These are phyloP conservation scores for Nannoperca australis DNA, from an alignment of 2,797 vertebrate genomes.

Conservation along the genomic window DNA sequence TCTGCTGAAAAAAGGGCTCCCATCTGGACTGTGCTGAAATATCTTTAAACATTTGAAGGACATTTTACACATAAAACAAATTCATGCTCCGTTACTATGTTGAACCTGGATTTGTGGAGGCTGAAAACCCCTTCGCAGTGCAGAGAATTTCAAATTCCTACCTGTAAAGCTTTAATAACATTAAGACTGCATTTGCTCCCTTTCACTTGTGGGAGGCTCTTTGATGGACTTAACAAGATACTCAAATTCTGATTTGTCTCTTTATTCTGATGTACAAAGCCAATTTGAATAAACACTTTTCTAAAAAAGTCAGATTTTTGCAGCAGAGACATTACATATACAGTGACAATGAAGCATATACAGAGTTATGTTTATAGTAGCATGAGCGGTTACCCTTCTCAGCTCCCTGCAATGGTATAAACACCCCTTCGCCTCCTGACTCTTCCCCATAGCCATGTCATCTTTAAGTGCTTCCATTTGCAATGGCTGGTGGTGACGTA, in stretches of 20 bases:
- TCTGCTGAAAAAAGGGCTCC: slow-evolving; percentile 94
- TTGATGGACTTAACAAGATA: neutral
- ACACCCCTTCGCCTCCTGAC: slow-evolving; percentile 57
- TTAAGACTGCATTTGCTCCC: neutral
- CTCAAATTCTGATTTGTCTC: neutral
- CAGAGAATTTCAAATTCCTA: neutral
- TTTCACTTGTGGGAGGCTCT: neutral
- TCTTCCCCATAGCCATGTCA: slow-evolving; percentile 34
- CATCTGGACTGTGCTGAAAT: slow-evolving; percentile 82
- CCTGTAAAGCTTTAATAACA: slow-evolving; percentile 2
- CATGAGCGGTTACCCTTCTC: neutral
- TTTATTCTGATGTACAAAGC: slow-evolving; percentile 57
- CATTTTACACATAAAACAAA: neutral
- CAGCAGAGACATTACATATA: neutral
- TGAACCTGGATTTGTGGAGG: slow-evolving; percentile 5
- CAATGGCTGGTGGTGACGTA: slow-evolving; percentile 83
- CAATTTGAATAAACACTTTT: slow-evolving; percentile 66
- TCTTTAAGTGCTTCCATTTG: slow-evolving; percentile 61
- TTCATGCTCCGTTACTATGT: neutral
- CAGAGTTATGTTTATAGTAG: slow-evolving; percentile 10
- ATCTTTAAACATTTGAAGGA: slow-evolving; percentile 9
- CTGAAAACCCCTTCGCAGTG: neutral
- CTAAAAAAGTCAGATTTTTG: slow-evolving; percentile 27
- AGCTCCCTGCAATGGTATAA: slow-evolving; percentile 75
- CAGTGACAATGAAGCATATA: neutral